Percentiles rank a stretch among this genome's conserved stretches.
These are phyloP conservation scores for Podocnemis expansa DNA, from an alignment of 2,113 vertebrate genomes.

Conservation along the genomic window DNA sequence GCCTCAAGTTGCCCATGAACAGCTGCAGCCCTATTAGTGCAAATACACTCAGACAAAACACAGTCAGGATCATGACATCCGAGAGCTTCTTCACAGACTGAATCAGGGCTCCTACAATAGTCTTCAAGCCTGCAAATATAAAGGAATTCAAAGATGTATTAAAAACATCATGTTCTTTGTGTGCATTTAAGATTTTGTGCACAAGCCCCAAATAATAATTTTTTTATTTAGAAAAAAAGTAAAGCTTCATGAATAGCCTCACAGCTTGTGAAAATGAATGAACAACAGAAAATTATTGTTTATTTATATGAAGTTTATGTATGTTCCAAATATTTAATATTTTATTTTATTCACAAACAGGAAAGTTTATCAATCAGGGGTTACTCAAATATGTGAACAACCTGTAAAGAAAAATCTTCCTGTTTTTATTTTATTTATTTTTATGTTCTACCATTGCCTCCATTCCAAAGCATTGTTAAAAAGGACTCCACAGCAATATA, in stretches of 20 bases:
- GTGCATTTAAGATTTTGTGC: conserved; percentile 51
- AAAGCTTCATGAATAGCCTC: conserved; percentile 67
- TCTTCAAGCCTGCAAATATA: conserved; percentile 89
- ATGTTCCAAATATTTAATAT: conserved; percentile 30
- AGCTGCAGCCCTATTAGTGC: conserved; percentile 97
- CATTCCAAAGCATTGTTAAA: conserved; percentile 20
- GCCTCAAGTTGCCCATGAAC: conserved; percentile 97
- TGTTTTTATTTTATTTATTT: conserved; percentile 45
- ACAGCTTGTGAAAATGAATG: conserved; percentile 68
- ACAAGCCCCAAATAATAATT: conserved; percentile 51
- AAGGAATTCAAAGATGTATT: conserved; percentile 4
- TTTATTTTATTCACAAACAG: conserved; percentile 26
- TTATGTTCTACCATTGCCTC: neutral
- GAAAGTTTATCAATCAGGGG: conserved; percentile 47
- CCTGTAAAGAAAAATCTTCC: neutral
- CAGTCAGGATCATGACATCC: conserved; percentile 97
- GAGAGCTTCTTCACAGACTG: conserved; percentile 98
- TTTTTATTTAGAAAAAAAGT: conserved; percentile 42
- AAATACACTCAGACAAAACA: conserved; percentile 98
- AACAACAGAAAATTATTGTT: conserved; percentile 46
- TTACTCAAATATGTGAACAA: neutral
- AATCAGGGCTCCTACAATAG: conserved; percentile 95
- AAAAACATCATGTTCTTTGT: neutral
- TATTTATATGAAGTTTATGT: conserved; percentile 28
- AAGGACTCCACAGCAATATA: neutral